Evolutionary conservation across 2,113 vertebrate species (phyloP), one percentile per base, ranked within the genome.

Genomic region (Nothocercus julius): DNA sequence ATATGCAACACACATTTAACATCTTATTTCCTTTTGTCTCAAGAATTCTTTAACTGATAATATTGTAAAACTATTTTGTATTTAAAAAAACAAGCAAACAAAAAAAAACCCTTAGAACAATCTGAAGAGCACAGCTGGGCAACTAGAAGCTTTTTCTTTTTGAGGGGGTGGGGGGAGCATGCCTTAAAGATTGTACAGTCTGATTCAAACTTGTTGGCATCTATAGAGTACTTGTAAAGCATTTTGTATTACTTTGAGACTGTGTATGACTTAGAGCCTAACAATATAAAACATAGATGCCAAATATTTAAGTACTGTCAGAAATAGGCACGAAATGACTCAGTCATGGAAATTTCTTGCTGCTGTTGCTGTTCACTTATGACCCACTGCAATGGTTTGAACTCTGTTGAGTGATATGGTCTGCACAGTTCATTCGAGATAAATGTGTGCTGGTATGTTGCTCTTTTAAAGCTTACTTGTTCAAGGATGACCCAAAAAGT

Each of bases 321-420:
- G 72, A 95, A 96, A 79, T 91, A 77, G 93, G 91, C 82, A 80
- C 96, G 90, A 97, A 96, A 94, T 97, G 94, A 97, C 92, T 98
- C 95, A 95, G 53, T 96, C 95, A 93, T 96, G 97, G 96, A 97
- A 97, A 97, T 94, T 97, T 97, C 95, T 91, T 94, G 93, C 94
- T 96, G 88, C 87, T 97, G 88, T 97, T 88, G 89, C 88, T 96
- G 95, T 93, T 95, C 83, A 27, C 56, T 96, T 94, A 89, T 82
- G 94, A 94, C 49, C 87, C 62, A 82, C 77, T 95, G 92, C 32
- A 95, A 4, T 94, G 73, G 83, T 94, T 96, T 95, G 91, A 92
- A 68, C 82, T 94, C 78, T 93, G 85, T 97, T 94, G 97, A 94
- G 85, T 95, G 70, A 82, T 68, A 54, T 58, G 83, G 89, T 96